Evolutionary conservation across 2,888 invertebrate genomes (phyloP).

Genomic region (Drosophila quinaria): DNA sequence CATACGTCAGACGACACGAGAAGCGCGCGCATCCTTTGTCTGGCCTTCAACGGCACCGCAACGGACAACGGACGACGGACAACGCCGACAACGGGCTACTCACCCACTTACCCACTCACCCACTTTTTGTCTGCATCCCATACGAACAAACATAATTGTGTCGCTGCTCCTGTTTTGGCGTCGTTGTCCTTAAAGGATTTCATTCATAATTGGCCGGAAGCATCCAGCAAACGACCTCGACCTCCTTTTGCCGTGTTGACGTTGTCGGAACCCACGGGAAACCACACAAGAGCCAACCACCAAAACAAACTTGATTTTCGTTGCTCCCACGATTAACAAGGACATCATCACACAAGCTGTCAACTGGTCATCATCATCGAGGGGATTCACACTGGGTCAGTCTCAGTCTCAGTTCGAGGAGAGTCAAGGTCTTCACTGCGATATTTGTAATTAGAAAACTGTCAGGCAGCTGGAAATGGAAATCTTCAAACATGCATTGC

Average conservation of each 20-base stretch:
- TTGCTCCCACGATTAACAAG: constrained; percentile 18
- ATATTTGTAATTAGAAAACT: constrained; percentile 6
- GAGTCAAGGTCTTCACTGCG: neutral
- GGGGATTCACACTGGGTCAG: constrained; percentile 1
- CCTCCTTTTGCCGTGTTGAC: constrained; percentile 41
- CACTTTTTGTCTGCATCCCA: constrained; percentile 2
- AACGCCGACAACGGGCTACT: constrained; percentile 18
- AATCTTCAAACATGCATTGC: neutral
- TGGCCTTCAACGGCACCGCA: constrained; percentile 30
- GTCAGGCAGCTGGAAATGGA: neutral
- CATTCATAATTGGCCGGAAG: constrained; percentile 77
- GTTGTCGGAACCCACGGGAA: constrained; percentile 55
- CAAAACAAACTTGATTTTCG: constrained; percentile 28
- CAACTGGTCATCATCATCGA: neutral
- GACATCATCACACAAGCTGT: constrained; percentile 7
- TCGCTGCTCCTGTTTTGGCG: constrained; percentile 29
- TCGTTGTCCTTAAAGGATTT: constrained; percentile 55
- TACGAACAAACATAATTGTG: constrained; percentile 16
- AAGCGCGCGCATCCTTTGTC: constrained; percentile 29
- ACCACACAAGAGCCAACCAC: constrained; percentile 23
- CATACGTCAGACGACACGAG: constrained; percentile 58
- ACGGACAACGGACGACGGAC: constrained; percentile 16
- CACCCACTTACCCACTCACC: constrained; percentile 2
- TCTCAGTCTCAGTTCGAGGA: neutral
- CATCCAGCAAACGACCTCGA: constrained; percentile 59